phyloP scores from a whole-genome alignment of 2,113 vertebrate genomes.

The Tiliqua scincoides region DNA sequence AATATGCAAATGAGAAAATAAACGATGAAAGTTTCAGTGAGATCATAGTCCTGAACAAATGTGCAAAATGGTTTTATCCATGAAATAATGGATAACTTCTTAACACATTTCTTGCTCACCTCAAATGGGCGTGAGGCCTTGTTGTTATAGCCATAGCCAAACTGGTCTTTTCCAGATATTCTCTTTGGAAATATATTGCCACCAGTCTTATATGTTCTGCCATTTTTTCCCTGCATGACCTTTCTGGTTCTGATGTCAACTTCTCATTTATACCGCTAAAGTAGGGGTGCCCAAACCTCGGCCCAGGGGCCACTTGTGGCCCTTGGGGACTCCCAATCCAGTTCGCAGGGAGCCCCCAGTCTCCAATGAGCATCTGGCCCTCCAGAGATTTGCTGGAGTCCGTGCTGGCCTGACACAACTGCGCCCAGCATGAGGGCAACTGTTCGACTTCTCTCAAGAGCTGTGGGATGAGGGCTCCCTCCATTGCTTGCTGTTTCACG shows the following conservation, averaged over 20 bases:
- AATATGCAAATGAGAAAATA: neutral
- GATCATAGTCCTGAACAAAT: neutral
- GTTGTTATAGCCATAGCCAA: neutral
- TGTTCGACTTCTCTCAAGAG: no score
- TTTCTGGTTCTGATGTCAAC: neutral
- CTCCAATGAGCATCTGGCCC: no score
- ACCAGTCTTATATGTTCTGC: neutral
- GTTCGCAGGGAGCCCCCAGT: no score
- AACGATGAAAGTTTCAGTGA: neutral
- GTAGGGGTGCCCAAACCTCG: no score
- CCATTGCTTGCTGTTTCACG: no score
- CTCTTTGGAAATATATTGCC: neutral
- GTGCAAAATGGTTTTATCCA: neutral
- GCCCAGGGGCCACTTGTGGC: no score
- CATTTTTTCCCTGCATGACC: neutral
- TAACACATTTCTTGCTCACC: rapidly evolving
- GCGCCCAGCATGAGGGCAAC: no score
- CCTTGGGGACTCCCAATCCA: no score
- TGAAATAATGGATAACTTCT: neutral
- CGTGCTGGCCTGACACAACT: no score
- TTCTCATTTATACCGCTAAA: no score
- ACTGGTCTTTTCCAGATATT: neutral
- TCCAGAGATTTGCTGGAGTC: no score
- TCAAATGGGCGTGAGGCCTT: neutral
- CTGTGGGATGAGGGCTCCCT: no score